Conservation (phyloP, 2,888 invertebrate species). For the Drosophila demipolita region DNA sequence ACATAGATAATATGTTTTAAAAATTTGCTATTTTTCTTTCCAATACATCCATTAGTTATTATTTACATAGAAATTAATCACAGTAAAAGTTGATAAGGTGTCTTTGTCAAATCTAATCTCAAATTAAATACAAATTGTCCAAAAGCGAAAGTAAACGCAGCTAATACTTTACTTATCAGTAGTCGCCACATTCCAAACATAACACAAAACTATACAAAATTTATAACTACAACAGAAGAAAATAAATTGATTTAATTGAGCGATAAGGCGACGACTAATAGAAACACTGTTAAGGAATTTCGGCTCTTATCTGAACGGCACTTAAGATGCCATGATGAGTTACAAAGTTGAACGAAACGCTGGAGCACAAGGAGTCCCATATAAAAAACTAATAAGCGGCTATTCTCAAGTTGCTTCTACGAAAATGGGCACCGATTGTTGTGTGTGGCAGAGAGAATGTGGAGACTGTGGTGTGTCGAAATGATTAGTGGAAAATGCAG, state of each 20-base stretch:
- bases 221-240: background rate
- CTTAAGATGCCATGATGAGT: constrained; percentile 12
- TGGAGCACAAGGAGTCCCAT: background rate
- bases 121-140: constrained; percentile 21
- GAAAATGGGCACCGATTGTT: constrained; percentile 15
- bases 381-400: constrained; percentile 36
- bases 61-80: constrained; percentile 9
- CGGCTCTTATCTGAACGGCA: constrained; percentile 22
- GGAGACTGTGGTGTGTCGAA: constrained; percentile 28
- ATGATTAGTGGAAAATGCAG: constrained; percentile 47
- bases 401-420: constrained; percentile 31
- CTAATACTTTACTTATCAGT: constrained; percentile 24
- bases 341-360: constrained; percentile 16
- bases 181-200: constrained; percentile 20
- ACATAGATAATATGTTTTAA: background rate
- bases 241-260: constrained; percentile 2
- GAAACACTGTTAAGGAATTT: constrained; percentile 18
- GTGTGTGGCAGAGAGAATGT: background rate
- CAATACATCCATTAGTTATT: constrained; percentile 9
- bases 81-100: constrained; percentile 7
- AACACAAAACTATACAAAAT: constrained; percentile 2
- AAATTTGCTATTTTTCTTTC: background rate
- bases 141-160: constrained; percentile 13
- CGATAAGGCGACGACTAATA: constrained; percentile 30
- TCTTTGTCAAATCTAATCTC: constrained; percentile 6